Base-by-base conservation (phyloP, 2,888 invertebrate genomes). In the Pollenia amentaria region DNA sequence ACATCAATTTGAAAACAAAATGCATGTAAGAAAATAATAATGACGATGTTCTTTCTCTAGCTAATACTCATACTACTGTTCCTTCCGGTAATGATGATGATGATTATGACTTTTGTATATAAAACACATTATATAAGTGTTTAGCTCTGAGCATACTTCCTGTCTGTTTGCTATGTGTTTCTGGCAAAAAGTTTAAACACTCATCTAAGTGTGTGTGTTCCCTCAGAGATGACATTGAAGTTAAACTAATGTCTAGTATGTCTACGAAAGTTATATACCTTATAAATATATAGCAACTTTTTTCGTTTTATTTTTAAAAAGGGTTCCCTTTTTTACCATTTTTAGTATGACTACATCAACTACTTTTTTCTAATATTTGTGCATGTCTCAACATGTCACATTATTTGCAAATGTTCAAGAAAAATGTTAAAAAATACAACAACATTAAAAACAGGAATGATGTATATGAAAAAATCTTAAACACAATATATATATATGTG, bases 321-420 rank as follows among this genome's bases (percentile, higher is more conserved):
- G 12, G 46, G 72, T 40, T 85, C 76, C 70, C 57, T 51, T 65
- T 38, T 53, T 44, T 42, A 48, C 55, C 55, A 42, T 76, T 62
- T 70, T 16, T 18, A 55, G 2, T 64, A 55, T 12, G 18, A 42
- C 18, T 69, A 57, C 18, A 64, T 16, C 62, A 44, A 72, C 10
- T 64, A 57, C 72, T 67, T 46, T 65, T 81, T 75, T 75, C 64
- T 80, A 72, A 84, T 87, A 87, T 80, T 77, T 69, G 76, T 67
- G 48, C 80, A 84, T 87, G 84, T 87, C 80, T 79, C 84, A 84
- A 75, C 84, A 87, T 87, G 80, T 87, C 84, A 84, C 80, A 87
- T 87, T 87, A 87, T 84, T 77, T 87, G 70, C 60, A 87, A 87
- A 84, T 60, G 73, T 78, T 73, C 57, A 51, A 60, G 78, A 60